Percentiles rank a stretch among this genome's conserved stretches.
Evolutionary conservation across 2,113 vertebrate genomes (phyloP).

Genomic region (Sturnus vulgaris): DNA sequence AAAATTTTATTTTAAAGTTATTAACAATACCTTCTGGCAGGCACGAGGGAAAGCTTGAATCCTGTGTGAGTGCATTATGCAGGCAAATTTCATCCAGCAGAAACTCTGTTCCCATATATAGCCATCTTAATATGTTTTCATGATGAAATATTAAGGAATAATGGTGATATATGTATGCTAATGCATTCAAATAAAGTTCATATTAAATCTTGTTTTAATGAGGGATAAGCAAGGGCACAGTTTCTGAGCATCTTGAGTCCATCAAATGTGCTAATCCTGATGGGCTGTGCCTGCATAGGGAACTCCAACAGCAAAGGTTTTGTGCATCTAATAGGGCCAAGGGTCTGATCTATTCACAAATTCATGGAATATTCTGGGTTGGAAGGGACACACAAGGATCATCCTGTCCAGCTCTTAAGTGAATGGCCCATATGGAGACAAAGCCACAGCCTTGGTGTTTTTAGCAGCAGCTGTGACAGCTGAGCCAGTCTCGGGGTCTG

Average conservation of each 20-base stretch:
- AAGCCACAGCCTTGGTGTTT: not conserved
- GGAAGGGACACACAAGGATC: not conserved
- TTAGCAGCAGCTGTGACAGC: not conserved
- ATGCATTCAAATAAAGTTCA: constrained; percentile 30
- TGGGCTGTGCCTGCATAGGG: not conserved
- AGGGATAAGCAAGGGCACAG: constrained; percentile 28
- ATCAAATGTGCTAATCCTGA: not conserved
- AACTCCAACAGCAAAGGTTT: not conserved
- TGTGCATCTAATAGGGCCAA: not conserved
- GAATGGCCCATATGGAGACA: not conserved
- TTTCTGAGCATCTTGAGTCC: not conserved
- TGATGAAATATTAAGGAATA: constrained; percentile 39
- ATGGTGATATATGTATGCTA: constrained; percentile 31
- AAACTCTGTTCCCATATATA: not conserved
- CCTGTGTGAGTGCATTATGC: not conserved
- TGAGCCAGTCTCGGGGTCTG: not conserved
- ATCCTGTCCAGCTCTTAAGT: rapidly evolving
- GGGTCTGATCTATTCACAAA: not conserved
- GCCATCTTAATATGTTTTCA: not conserved
- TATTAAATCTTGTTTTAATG: constrained; percentile 40
- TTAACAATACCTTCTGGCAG: not conserved
- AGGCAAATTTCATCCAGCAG: not conserved
- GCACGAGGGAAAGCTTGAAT: not conserved
- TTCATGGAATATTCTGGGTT: not conserved
- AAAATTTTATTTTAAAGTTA: not conserved